phyloP scores from a whole-genome alignment of 2,113 vertebrate species.

The Atractosteus spatula region DNA sequence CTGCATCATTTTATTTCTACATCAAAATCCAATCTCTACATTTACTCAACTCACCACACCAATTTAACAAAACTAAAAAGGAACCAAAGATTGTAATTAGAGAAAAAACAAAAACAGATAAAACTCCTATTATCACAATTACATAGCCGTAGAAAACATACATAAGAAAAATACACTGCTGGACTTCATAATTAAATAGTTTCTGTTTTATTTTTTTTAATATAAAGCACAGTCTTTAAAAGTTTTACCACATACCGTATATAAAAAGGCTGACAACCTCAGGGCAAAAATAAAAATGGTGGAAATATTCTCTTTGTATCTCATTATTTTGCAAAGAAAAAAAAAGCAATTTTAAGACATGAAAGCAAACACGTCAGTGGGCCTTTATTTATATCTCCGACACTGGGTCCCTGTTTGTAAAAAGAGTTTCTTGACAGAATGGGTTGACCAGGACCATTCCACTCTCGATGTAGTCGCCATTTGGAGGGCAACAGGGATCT shows the following conservation, averaged over 20 bases:
- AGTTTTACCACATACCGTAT: conserved; percentile 82
- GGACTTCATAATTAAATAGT: conserved; percentile 63
- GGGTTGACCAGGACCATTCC: conserved; percentile 97
- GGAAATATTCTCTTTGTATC: conserved; percentile 62
- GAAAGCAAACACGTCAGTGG: not conserved
- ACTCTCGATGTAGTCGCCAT: conserved; percentile 87
- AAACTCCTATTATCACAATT: conserved; percentile 74
- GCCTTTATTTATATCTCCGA: conserved; percentile 75
- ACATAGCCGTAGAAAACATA: conserved; percentile 74
- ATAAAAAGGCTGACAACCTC: conserved; percentile 81
- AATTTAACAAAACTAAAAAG: conserved; percentile 54
- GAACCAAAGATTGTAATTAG: conserved; percentile 47
- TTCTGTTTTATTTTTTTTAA: conserved; percentile 54
- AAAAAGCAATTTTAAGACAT: conserved; percentile 25
- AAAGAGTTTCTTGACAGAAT: conserved; percentile 95
- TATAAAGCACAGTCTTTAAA: conserved; percentile 85
- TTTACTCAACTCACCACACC: conserved; percentile 46
- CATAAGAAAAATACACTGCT: conserved; percentile 75
- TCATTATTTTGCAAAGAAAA: conserved; percentile 71
- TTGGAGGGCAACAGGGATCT: conserved; percentile 88
- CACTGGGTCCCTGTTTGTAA: conserved; percentile 87
- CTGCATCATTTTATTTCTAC: conserved; percentile 48
- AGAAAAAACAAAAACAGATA: conserved; percentile 67
- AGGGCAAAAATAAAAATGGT: conserved; percentile 57
- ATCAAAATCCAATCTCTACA: conserved; percentile 50